These are phyloP conservation scores for Notodonta dromedarius DNA, from an alignment of 2,888 invertebrate species.

Conservation along the genomic window DNA sequence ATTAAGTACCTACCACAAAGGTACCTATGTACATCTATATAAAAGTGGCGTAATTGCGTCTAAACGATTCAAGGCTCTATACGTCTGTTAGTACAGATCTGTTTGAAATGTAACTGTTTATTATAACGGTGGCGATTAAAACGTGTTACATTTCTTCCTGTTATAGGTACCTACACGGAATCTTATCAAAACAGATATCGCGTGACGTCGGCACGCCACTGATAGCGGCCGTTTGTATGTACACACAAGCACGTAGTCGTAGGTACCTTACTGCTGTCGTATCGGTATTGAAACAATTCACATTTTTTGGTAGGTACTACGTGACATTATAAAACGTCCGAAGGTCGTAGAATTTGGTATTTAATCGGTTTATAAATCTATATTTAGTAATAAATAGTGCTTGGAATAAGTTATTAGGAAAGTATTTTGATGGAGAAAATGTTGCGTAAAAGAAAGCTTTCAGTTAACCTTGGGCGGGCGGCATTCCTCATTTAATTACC, in stretches of 20 bases:
- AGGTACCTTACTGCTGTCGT: slow-evolving; percentile 23
- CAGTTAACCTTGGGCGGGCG: slow-evolving; percentile 22
- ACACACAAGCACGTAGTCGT: slow-evolving; percentile 53
- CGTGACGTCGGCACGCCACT: slow-evolving; percentile 56
- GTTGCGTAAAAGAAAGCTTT: slow-evolving; percentile 24
- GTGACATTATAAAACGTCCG: slow-evolving; percentile 31
- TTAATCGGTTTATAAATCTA: slow-evolving; percentile 37
- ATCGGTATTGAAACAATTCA: slow-evolving; percentile 25
- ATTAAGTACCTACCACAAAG: too few species aligned
- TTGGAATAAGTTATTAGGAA: slow-evolving; percentile 24
- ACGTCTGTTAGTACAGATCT: slow-evolving; percentile 18
- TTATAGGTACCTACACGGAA: slow-evolving; percentile 45
- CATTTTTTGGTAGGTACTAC: slow-evolving; percentile 36
- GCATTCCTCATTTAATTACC: slow-evolving; percentile 17
- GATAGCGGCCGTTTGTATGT: slow-evolving; percentile 55
- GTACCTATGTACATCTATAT: neutral
- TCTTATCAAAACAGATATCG: slow-evolving; percentile 69
- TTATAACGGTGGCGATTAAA: slow-evolving; percentile 47
- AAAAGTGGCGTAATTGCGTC: slow-evolving; percentile 1
- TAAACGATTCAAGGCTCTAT: slow-evolving; percentile 3
- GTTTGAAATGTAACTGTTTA: slow-evolving; percentile 31
- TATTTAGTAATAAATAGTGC: slow-evolving; percentile 21
- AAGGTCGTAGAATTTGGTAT: slow-evolving; percentile 39
- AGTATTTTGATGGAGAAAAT: slow-evolving; percentile 33
- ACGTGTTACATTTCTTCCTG: slow-evolving; percentile 60